These are phyloP conservation scores for Tryphoninae sp. DNA, from an alignment of 2,888 invertebrate species.

Conservation along the genomic window DNA sequence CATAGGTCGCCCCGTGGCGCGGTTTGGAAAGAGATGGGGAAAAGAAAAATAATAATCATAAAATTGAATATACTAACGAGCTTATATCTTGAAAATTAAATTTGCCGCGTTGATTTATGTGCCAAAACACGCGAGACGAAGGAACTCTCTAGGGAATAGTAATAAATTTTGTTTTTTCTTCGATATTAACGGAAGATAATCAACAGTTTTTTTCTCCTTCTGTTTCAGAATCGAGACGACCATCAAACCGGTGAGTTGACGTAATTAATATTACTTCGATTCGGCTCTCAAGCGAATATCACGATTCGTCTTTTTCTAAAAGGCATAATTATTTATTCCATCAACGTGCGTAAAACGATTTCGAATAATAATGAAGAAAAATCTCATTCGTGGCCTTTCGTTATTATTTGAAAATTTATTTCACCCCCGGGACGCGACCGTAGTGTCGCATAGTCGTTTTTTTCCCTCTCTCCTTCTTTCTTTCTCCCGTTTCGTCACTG, in stretches of 20 bases:
- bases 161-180: constrained; percentile 34
- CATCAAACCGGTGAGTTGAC: constrained; percentile 50
- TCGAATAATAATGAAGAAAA: constrained; percentile 60
- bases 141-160: background rate
- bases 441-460: background rate
- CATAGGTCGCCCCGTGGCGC: constrained; percentile 17
- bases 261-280: constrained; percentile 11
- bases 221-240: constrained; percentile 54
- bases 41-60: constrained; percentile 2
- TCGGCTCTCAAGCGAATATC: background rate
- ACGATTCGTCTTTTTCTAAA: background rate
- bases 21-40: constrained; percentile 17
- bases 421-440: constrained; percentile 37
- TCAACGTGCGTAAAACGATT: constrained; percentile 12
- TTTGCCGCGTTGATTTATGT: constrained; percentile 39
- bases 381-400: constrained; percentile 50
- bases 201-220: constrained; percentile 34
- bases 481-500: constrained; percentile 19
- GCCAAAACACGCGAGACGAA: constrained; percentile 26
- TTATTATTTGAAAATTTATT: constrained; percentile 61
- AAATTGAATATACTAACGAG: constrained; percentile 39
- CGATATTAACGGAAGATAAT: constrained; percentile 27
- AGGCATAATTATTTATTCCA: constrained; percentile 34
- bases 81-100: constrained; percentile 45
- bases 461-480: background rate